Evolutionary conservation across 1,140 invertebrate genomes (phyloP).

Genomic region (Heliconius himera): DNA sequence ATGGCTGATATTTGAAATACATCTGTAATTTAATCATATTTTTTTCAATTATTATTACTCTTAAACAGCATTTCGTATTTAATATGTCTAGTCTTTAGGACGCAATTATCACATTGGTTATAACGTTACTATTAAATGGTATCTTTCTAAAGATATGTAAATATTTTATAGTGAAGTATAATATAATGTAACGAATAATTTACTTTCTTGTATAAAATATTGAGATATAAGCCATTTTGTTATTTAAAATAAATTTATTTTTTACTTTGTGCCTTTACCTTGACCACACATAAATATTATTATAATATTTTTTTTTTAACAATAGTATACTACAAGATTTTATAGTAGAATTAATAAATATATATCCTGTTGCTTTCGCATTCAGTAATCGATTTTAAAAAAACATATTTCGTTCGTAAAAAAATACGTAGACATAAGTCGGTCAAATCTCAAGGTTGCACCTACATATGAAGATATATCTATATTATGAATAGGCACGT

Average conservation of each 20-base stretch:
- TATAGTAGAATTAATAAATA: too few species aligned
- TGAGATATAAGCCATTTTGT: too few species aligned
- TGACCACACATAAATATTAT: too few species aligned
- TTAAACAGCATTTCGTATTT: background rate
- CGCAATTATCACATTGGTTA: background rate
- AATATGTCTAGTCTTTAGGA: background rate
- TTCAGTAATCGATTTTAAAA: background rate
- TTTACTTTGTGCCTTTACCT: too few species aligned
- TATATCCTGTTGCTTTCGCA: too few species aligned
- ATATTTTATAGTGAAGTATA: too few species aligned
- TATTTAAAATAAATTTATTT: too few species aligned
- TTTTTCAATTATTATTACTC: background rate
- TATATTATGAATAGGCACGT: background rate
- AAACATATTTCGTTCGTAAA: background rate
- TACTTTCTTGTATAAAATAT: too few species aligned
- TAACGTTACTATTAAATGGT: background rate
- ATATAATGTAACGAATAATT: too few species aligned
- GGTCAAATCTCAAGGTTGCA: background rate
- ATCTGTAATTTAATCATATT: background rate
- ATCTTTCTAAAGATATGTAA: background rate
- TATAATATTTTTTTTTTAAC: too few species aligned
- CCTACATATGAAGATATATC: background rate
- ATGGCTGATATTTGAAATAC: background rate
- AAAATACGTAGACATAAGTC: background rate
- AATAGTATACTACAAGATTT: too few species aligned